Percentiles rank a stretch among this genome's conserved stretches.
Evolutionary conservation across 1,140 invertebrate species (phyloP).

Genomic region (Drosophila hydei): DNA sequence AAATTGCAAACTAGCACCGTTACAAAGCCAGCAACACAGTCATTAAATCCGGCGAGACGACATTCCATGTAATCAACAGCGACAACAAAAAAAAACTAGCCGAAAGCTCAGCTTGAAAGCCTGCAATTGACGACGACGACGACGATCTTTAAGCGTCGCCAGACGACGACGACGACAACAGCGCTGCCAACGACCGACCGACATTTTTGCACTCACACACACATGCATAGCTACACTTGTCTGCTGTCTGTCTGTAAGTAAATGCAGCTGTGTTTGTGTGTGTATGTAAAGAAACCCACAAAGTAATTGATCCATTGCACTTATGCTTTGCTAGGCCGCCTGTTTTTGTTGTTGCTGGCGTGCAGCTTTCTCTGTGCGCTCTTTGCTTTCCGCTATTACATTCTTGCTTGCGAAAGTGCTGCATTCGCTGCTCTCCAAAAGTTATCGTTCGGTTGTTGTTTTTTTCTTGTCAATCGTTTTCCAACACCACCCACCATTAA

Average conservation of each 20-base stretch:
- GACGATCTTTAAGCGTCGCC: slow-evolving; percentile 49
- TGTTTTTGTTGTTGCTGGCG: slow-evolving; percentile 32
- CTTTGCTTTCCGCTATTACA: slow-evolving; percentile 23
- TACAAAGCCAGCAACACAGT: slow-evolving; percentile 65
- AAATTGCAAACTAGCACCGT: slow-evolving; percentile 58
- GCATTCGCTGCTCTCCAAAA: slow-evolving; percentile 15
- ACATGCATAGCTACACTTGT: slow-evolving; percentile 26
- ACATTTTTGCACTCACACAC: slow-evolving; percentile 69
- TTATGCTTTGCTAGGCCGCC: slow-evolving; percentile 62
- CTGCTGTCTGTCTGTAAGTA: slow-evolving; percentile 43
- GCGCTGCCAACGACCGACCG: slow-evolving; percentile 70
- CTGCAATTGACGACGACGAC: slow-evolving; percentile 54
- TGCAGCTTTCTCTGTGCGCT: slow-evolving; percentile 67
- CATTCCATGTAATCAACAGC: slow-evolving; percentile 77
- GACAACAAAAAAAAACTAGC: slow-evolving; percentile 33
- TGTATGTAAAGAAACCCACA: slow-evolving; percentile 52
- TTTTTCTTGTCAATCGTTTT: neutral
- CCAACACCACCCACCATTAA: slow-evolving; percentile 5
- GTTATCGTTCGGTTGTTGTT: neutral
- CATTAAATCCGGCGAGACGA: slow-evolving; percentile 80
- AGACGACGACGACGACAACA: slow-evolving; percentile 23
- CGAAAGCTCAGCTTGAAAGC: slow-evolving; percentile 47
- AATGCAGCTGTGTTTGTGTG: slow-evolving; percentile 14
- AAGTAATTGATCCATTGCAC: slow-evolving; percentile 79
- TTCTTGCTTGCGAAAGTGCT: slow-evolving; percentile 37